phyloP scores from a whole-genome alignment of 2,797 vertebrate species.

The Sciurus carolinensis region DNA sequence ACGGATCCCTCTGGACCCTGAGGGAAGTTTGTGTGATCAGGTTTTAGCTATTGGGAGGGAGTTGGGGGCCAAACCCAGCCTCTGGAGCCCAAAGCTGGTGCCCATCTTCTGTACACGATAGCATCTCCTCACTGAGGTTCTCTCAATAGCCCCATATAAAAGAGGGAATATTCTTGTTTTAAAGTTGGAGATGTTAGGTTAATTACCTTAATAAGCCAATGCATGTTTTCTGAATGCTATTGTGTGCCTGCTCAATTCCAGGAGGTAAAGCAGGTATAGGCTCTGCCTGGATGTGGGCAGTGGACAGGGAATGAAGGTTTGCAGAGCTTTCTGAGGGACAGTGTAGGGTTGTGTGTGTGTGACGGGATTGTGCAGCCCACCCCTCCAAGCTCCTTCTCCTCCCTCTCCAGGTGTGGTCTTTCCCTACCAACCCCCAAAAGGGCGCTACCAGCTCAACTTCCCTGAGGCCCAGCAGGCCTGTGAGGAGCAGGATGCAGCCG shows the following conservation, averaged over 20 bases:
- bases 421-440: conserved; percentile 92
- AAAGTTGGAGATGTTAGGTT: neutral
- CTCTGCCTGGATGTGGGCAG: neutral
- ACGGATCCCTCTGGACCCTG: neutral
- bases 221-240: neutral
- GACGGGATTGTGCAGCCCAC: too few species aligned
- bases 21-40: neutral
- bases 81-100: neutral
- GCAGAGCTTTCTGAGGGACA: neutral
- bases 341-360: neutral
- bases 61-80: neutral
- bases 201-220: neutral
- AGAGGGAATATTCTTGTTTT: neutral
- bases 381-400: neutral
- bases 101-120: neutral
- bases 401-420: conserved; percentile 93
- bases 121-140: neutral
- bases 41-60: neutral
- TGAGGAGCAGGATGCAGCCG: conserved; percentile 91
- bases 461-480: conserved; percentile 91
- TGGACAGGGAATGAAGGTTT: neutral
- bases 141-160: neutral
- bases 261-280: neutral
- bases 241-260: neutral
- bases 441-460: conserved; percentile 94